phyloP scores from a whole-genome alignment of 2,888 invertebrate genomes.

The Octonoba sinensis region DNA sequence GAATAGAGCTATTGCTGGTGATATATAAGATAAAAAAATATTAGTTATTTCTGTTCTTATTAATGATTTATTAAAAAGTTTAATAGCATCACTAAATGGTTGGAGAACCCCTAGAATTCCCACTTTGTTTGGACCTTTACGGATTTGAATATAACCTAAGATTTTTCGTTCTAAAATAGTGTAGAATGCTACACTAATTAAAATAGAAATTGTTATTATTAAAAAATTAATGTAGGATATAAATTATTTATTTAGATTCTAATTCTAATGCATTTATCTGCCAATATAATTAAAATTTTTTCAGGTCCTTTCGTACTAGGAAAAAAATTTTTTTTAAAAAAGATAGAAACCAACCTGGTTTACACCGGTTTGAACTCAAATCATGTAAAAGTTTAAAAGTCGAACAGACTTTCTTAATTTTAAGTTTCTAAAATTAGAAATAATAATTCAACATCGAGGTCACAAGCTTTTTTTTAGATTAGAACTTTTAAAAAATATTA shows the following conservation, averaged over 20 bases:
- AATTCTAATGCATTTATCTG: constrained; percentile 80
- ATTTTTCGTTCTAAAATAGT: constrained; percentile 81
- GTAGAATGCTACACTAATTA: constrained; percentile 80
- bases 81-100: constrained; percentile 81
- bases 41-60: constrained; percentile 76
- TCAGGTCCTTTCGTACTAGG: constrained; percentile 84
- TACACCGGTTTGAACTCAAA: constrained; percentile 89
- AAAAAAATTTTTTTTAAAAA: constrained; percentile 71
- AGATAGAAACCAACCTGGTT: constrained; percentile 90
- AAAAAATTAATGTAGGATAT: constrained; percentile 69
- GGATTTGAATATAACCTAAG: constrained; percentile 81
- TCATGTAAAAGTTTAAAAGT: constrained; percentile 87
- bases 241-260: constrained; percentile 33
- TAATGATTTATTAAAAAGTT: constrained; percentile 79
- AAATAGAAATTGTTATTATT: constrained; percentile 76
- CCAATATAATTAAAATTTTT: constrained; percentile 74
- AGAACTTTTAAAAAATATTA: constrained; percentile 82
- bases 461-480: constrained; percentile 82
- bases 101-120: constrained; percentile 78
- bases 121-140: constrained; percentile 82
- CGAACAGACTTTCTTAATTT: constrained; percentile 76
- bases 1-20: constrained; percentile 76
- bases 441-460: constrained; percentile 92
- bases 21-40: constrained; percentile 77
- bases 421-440: constrained; percentile 78